Evolutionary conservation across 2,888 invertebrate genomes (phyloP).

Genomic region (Drosophila conformis): DNA sequence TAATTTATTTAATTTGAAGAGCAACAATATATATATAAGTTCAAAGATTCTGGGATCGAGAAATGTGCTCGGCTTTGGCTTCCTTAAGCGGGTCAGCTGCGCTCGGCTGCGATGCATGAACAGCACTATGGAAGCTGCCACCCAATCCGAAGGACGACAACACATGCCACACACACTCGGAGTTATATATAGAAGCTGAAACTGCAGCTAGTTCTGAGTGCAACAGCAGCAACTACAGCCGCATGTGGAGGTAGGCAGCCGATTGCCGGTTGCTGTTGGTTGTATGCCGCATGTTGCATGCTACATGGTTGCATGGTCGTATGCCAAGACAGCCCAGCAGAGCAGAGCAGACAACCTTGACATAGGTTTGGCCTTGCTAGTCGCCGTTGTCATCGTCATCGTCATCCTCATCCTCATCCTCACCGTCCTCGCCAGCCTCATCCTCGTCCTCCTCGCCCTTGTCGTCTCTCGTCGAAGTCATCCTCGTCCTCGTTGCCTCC

Average conservation of each 20-base stretch:
- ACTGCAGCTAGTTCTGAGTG: not conserved
- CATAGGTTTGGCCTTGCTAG: conserved; percentile 53
- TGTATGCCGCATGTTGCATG: not conserved
- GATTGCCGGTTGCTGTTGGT: not conserved
- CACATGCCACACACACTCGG: not conserved
- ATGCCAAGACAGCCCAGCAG: conserved; percentile 15
- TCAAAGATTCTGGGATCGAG: not conserved
- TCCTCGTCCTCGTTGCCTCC: not conserved
- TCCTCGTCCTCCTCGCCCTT: not conserved
- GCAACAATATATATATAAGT: not conserved
- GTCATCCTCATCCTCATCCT: conserved; percentile 5
- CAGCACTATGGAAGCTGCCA: not conserved
- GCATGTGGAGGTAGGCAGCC: not conserved
- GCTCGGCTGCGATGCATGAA: not conserved
- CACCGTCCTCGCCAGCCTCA: not conserved
- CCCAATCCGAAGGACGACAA: not conserved
- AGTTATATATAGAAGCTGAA: not conserved
- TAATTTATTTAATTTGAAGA: not conserved
- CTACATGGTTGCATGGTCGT: conserved; percentile 4
- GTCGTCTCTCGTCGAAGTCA: not conserved
- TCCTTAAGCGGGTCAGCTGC: not conserved
- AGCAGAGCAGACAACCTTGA: conserved; percentile 48
- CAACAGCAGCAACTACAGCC: not conserved
- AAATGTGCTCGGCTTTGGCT: not conserved
- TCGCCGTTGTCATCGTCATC: conserved; percentile 11